Evolutionary conservation across 2,797 vertebrate genomes (phyloP), one percentile per base, ranked within the genome.

Genomic region (Pitangus sulphuratus): DNA sequence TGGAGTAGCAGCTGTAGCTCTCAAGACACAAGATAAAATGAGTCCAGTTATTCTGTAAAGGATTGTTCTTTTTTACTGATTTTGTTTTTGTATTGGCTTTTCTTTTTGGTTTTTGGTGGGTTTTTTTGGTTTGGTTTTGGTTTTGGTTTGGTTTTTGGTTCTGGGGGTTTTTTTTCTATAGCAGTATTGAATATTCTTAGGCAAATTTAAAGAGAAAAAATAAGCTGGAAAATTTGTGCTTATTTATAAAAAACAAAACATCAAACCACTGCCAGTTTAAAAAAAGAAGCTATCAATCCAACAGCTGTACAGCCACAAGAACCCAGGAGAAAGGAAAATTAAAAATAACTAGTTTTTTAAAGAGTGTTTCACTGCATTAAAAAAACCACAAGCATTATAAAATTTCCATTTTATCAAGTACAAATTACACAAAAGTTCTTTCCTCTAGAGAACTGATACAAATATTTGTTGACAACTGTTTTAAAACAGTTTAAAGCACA

Each of bases 311-410:
- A 62, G 28, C 24, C 48, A 64, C 53, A 71, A 77, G 56, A 95
- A 86, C 22, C 17, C 28, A 68, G 5, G 13, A 37, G 37, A 93
- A 88, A 83, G 31, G 12, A 91, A 44, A 92, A 88, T 40, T 90
- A 75, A 95, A 97, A 95, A 89, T 78, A 91, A 64, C 48, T 57
- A 12, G 4, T 40, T 96, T 56, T 91, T 84, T 28, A 61, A 90
- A 94, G 54, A 83, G 8, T 40, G 60, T 86, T 91, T 84, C 44
- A 61, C 45, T 80, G 45, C 44, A 72, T 47, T 82, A 28, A 84
- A 83, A 93, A 92, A 9, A 28, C 2, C 65, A 77, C 19, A 93
- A 77, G 19, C 19, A 74, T 35, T 17, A 60, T 71, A 75, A 92
- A 74, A 71, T 82, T 82, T 79, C 64, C 65, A 80, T 91, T 92